phyloP scores from a whole-genome alignment of 2,797 vertebrate genomes.

The Chelon labrosus region DNA sequence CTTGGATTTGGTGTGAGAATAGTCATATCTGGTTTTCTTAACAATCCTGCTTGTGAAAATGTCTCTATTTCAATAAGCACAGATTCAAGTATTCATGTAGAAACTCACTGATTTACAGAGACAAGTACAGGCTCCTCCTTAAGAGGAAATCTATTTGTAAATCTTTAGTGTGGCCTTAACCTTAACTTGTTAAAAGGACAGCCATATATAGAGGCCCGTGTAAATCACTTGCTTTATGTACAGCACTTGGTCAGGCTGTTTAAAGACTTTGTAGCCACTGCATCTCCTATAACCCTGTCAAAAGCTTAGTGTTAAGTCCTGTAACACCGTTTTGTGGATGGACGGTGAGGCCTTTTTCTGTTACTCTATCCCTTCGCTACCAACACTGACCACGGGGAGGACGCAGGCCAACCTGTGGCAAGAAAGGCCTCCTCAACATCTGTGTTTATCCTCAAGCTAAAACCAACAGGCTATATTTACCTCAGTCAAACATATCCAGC shows the following conservation, averaged over 20 bases:
- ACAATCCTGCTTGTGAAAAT: slow-evolving; percentile 19
- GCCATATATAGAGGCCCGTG: slow-evolving; percentile 6
- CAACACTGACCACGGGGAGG: slow-evolving; percentile 65
- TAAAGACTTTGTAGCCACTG: slow-evolving; percentile 43
- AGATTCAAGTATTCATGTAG: slow-evolving; percentile 12
- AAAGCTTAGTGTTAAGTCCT: too few species aligned
- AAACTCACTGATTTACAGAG: background rate
- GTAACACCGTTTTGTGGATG: slow-evolving; percentile 48
- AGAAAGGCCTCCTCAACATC: slow-evolving; percentile 84
- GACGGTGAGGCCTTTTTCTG: slow-evolving; percentile 37
- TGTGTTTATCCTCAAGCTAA: slow-evolving; percentile 87
- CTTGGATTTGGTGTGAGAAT: slow-evolving; percentile 39
- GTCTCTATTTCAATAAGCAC: slow-evolving; percentile 21
- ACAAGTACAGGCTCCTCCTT: slow-evolving; percentile 20
- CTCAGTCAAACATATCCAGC: slow-evolving; percentile 77
- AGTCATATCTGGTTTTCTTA: slow-evolving; percentile 17
- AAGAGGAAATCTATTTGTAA: slow-evolving; percentile 29
- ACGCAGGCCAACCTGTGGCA: slow-evolving; percentile 74
- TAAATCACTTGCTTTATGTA: slow-evolving; percentile 59
- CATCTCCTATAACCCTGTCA: slow-evolving; percentile 41
- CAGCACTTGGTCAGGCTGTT: slow-evolving; percentile 42
- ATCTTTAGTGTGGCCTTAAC: slow-evolving; percentile 27
- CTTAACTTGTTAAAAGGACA: slow-evolving; percentile 43
- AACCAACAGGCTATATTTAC: slow-evolving; percentile 89
- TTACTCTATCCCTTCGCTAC: slow-evolving; percentile 50